A percentile compares a stretch with the other conserved stretches of the same genome.
phyloP scores from a whole-genome alignment of 2,888 invertebrate species.

The Mimachlamys varia region DNA sequence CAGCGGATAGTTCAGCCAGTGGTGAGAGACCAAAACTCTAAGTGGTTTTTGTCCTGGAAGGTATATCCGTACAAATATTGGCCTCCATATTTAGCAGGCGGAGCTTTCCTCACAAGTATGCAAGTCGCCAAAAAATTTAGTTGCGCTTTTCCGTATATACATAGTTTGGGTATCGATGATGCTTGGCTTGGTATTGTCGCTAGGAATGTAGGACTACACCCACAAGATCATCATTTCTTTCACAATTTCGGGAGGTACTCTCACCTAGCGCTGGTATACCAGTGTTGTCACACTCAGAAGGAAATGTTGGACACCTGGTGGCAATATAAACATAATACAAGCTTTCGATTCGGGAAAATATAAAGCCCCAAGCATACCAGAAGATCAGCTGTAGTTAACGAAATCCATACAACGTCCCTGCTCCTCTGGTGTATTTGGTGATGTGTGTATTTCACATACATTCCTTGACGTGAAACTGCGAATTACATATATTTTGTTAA shows the following conservation, averaged over 20 bases:
- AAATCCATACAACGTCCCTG: no score
- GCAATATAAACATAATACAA: neutral
- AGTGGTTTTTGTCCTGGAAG: neutral
- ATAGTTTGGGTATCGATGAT: neutral
- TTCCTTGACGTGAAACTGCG: no score
- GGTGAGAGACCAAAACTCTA: neutral
- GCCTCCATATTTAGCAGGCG: neutral
- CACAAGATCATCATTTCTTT: slow-evolving; percentile 27
- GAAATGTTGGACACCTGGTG: neutral
- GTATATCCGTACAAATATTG: neutral
- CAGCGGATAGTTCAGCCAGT: neutral
- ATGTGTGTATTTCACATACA: no score
- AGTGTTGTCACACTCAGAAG: neutral
- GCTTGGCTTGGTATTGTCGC: neutral
- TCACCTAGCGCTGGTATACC: neutral
- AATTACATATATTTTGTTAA: no score
- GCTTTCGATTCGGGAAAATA: neutral
- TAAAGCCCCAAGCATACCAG: neutral
- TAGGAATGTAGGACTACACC: neutral
- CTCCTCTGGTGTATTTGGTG: no score
- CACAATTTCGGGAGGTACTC: neutral
- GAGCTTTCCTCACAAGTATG: neutral
- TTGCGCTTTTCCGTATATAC: neutral
- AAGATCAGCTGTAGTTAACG: no score
- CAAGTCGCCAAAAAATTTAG: neutral